A percentile compares a stretch with the other conserved stretches of the same genome.
Evolutionary conservation across 2,113 vertebrate species (phyloP).

Genomic region (Nycticryphes semicollaris): DNA sequence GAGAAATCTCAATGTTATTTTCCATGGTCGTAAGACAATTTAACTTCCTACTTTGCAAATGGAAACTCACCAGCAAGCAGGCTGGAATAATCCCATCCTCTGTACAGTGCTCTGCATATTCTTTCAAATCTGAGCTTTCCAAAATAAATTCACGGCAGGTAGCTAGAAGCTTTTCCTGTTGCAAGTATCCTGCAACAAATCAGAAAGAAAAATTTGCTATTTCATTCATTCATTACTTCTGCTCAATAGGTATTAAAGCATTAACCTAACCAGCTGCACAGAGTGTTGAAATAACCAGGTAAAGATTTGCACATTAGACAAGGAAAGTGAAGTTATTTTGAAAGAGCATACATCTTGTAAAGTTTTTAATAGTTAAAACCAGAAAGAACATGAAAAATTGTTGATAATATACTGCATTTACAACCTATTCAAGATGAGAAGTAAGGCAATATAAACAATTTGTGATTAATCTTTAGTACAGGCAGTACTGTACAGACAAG

Average conservation of each 20-base stretch:
- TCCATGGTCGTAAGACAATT: not conserved
- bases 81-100: conserved; percentile 92
- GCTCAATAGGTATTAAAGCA: not conserved
- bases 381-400: not conserved
- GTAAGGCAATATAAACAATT: not conserved
- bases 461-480: not conserved
- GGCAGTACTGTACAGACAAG: not conserved
- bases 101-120: conserved; percentile 93
- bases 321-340: not conserved
- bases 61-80: conserved; percentile 89
- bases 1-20: not conserved
- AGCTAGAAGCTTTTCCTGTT: conserved; percentile 90
- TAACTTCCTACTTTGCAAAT: not conserved
- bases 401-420: not conserved
- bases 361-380: not conserved
- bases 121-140: conserved; percentile 93
- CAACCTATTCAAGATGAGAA: not conserved
- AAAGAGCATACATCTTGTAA: not conserved
- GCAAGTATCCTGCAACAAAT: conserved; percentile 88
- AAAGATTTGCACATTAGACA: not conserved
- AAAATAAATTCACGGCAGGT: conserved; percentile 90
- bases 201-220: conserved; percentile 3
- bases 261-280: not conserved
- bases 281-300: not conserved
- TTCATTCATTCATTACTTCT: not conserved